A percentile compares a stretch with the other conserved stretches of the same genome.
Conservation (phyloP, 2,888 invertebrate genomes). For the Antitype chi region DNA sequence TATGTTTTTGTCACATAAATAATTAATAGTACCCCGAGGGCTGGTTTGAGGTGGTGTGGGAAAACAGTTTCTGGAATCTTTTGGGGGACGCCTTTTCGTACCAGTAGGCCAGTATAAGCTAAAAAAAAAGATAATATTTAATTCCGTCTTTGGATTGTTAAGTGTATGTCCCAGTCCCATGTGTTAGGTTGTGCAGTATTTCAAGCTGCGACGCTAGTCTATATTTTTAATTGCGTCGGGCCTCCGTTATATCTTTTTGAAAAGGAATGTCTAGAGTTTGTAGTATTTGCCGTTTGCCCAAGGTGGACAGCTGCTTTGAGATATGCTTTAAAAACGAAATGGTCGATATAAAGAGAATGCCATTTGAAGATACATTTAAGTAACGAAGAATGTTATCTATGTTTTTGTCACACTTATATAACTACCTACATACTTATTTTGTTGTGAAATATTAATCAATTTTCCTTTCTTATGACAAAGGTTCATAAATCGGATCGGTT, state of each 20-base stretch:
- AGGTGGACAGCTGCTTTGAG: not conserved
- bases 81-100: not conserved
- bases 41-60: not conserved
- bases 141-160: not conserved
- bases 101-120: not conserved
- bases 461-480: not conserved
- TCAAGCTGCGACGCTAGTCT: not conserved
- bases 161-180: not conserved
- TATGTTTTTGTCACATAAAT: not conserved
- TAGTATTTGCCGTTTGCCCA: not conserved
- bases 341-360: not conserved
- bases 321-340: not conserved
- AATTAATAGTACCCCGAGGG: not conserved
- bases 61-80: not conserved
- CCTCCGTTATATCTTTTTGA: not conserved
- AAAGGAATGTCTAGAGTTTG: not conserved
- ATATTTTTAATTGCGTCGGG: not conserved
- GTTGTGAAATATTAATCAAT: not conserved
- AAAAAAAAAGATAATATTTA: not conserved
- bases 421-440: too few relatives aligned
- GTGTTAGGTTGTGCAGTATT: not conserved
- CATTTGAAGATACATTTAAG: not conserved
- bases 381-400: not conserved
- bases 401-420: not conserved
- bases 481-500: constrained; percentile 5